Conservation (phyloP, 2,888 invertebrate species). For the Drosophila pseudotakahashii region DNA sequence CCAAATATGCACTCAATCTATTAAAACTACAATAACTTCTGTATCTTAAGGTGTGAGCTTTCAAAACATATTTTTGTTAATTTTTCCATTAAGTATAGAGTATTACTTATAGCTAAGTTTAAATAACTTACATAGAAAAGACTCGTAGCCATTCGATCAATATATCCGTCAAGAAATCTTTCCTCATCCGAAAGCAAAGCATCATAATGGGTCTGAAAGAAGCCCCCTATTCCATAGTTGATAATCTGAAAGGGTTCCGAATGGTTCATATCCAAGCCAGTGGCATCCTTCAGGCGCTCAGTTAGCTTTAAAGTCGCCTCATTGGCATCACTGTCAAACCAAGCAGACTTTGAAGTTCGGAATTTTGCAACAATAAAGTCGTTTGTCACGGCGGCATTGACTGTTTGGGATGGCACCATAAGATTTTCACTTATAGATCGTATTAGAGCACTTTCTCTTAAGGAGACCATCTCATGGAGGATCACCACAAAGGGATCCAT, state of each 20-base stretch:
- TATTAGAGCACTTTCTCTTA: slow-evolving; percentile 81
- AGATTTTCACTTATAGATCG: slow-evolving; percentile 82
- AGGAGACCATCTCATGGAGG: slow-evolving; percentile 86
- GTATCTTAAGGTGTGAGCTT: too few relatives aligned
- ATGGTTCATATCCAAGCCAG: slow-evolving; percentile 86
- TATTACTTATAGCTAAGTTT: too few relatives aligned
- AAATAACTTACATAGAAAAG: slow-evolving; percentile 20
- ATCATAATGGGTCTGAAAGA: slow-evolving; percentile 98
- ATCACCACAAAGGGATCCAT: slow-evolving; percentile 85
- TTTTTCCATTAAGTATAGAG: too few relatives aligned
- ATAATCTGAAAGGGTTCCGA: slow-evolving; percentile 97
- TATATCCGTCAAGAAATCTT: not conserved
- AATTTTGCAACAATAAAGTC: slow-evolving; percentile 88
- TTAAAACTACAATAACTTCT: too few relatives aligned
- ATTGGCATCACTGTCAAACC: slow-evolving; percentile 79
- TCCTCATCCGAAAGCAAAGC: slow-evolving; percentile 67
- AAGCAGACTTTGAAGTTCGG: slow-evolving; percentile 88
- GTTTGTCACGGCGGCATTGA: slow-evolving; percentile 88
- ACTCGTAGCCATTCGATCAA: slow-evolving; percentile 4
- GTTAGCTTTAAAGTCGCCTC: slow-evolving; percentile 80
- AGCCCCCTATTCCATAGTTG: slow-evolving; percentile 98
- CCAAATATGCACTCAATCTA: too few relatives aligned
- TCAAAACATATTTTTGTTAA: too few relatives aligned
- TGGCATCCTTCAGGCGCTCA: slow-evolving; percentile 88
- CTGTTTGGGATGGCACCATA: slow-evolving; percentile 85